phyloP scores from a whole-genome alignment of 1,140 invertebrate genomes.

The Bombus confusus region DNA sequence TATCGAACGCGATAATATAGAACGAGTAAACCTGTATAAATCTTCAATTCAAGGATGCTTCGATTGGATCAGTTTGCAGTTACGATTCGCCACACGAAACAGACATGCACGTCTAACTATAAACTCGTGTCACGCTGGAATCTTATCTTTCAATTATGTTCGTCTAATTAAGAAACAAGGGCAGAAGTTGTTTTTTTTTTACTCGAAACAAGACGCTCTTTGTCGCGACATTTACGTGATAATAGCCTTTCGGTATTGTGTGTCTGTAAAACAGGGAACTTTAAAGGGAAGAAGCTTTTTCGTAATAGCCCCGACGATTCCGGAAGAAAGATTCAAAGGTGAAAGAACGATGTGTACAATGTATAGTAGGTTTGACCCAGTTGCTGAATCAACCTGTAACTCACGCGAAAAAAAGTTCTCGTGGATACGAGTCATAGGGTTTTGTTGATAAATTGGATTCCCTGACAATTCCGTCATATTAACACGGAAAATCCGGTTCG shows the following conservation, averaged over 20 bases:
- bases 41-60: conserved; percentile 8
- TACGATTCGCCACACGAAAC: conserved; percentile 3
- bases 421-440: background rate
- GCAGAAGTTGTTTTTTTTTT: too few species aligned
- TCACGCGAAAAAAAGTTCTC: background rate
- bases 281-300: background rate
- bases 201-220: background rate
- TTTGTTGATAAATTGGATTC: conserved; percentile 30
- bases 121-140: conserved; percentile 36
- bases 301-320: background rate
- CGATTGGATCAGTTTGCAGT: conserved; percentile 43
- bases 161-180: conserved; percentile 42
- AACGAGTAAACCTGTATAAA: background rate
- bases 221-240: background rate
- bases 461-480: background rate
- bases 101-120: conserved; percentile 26
- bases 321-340: background rate
- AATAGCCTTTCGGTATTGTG: background rate
- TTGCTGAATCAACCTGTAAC: background rate
- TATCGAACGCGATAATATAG: background rate
- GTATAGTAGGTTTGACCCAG: background rate
- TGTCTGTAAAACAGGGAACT: background rate
- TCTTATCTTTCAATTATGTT: conserved; percentile 38
- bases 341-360: background rate
- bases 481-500: background rate